Evolutionary conservation across 2,113 vertebrate genomes (phyloP).

Genomic region (Pseudopipra pipra): DNA sequence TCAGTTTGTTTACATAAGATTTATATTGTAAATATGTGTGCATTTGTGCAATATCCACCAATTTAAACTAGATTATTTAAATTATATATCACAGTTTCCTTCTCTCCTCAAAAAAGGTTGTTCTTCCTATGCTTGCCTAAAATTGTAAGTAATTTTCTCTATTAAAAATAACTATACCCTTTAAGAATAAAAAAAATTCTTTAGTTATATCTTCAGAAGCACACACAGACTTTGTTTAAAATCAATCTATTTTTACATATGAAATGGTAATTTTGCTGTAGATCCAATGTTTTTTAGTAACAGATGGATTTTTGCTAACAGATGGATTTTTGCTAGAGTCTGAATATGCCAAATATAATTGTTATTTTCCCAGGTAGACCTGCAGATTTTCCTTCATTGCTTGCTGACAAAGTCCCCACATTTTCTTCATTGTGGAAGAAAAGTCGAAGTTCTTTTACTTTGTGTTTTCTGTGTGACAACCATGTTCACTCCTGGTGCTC

Average conservation of each 20-base stretch:
- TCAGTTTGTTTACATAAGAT: background rate
- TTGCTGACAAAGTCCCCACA: background rate
- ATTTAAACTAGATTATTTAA: conserved; percentile 23
- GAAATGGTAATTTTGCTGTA: background rate
- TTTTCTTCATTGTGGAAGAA: background rate
- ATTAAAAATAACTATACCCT: background rate
- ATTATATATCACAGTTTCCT: background rate
- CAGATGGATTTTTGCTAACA: background rate
- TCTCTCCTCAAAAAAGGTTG: background rate
- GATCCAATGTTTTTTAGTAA: background rate
- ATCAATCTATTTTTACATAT: background rate
- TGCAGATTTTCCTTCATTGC: background rate
- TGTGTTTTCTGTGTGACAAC: background rate
- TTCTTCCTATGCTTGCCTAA: background rate
- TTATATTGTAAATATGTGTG: background rate
- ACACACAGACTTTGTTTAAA: background rate
- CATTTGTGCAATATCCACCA: background rate
- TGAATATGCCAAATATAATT: background rate
- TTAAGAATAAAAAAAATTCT: background rate
- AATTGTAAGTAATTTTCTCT: background rate
- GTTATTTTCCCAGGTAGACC: background rate
- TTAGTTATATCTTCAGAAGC: background rate
- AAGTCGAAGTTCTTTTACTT: background rate
- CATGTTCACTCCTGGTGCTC: background rate
- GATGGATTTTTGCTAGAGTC: background rate